A percentile compares a stretch with the other conserved stretches of the same genome.
These are phyloP conservation scores for Virgularia gustaviana DNA, from an alignment of 92 coral and sea anemone species.

Conservation along the genomic window DNA sequence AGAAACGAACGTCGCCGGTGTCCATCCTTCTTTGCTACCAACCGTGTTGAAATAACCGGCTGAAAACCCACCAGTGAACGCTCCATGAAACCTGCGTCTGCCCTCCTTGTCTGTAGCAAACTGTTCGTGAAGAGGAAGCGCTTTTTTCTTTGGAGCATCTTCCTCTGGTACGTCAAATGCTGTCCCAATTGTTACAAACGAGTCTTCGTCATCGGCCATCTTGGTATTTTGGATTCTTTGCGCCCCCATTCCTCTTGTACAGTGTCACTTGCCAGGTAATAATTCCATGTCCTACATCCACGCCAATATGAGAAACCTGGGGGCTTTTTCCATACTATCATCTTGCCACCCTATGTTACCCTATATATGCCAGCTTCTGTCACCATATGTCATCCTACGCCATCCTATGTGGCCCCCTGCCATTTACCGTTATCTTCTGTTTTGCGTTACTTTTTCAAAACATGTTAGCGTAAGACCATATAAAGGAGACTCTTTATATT, in stretches of 20 bases:
- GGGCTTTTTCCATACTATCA: no score
- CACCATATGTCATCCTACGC: no score
- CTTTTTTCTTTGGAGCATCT: slow-evolving; percentile 92
- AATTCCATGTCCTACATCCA: no score
- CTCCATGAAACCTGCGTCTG: slow-evolving; percentile 97
- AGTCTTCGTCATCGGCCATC: slow-evolving; percentile 55
- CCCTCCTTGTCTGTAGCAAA: slow-evolving; percentile 88
- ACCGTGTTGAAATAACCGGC: slow-evolving; percentile 99
- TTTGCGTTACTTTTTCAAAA: no score
- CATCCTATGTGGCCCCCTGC: no score
- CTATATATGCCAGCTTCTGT: no score
- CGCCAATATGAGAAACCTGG: no score
- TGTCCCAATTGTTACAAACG: slow-evolving; percentile 74
- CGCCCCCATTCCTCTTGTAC: neutral
- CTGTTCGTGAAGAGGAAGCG: slow-evolving; percentile 93
- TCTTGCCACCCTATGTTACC: no score
- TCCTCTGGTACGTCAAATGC: slow-evolving; percentile 77
- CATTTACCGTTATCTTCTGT: no score
- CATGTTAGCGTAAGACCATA: no score
- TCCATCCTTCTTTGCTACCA: slow-evolving; percentile 96
- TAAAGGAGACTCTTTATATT: no score
- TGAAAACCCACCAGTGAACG: slow-evolving; percentile 97
- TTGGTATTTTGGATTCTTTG: slow-evolving; percentile 13
- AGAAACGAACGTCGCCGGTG: slow-evolving; percentile 77
- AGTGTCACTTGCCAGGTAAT: no score